A percentile compares a stretch with the other conserved stretches of the same genome.
phyloP scores from a whole-genome alignment of 2,113 vertebrate genomes.

The Gambusia affinis region DNA sequence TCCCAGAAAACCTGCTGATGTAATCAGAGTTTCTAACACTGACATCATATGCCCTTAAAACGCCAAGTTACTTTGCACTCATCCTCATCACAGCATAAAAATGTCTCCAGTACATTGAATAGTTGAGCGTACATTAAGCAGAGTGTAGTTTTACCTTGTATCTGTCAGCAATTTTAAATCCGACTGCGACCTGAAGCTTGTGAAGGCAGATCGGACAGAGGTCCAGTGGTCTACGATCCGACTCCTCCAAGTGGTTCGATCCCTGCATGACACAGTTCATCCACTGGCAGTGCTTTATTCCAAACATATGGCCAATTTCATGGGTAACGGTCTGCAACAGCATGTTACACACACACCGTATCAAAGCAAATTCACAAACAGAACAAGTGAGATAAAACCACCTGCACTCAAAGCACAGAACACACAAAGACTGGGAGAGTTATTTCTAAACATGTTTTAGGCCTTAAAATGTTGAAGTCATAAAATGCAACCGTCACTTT shows the following conservation, averaged over 20 bases:
- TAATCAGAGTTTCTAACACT: neutral
- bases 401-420: neutral
- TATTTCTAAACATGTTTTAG: too few relatives aligned
- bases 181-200: conserved; percentile 68
- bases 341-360: neutral
- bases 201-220: conserved; percentile 81
- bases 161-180: conserved; percentile 68
- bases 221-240: conserved; percentile 69
- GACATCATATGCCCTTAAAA: too few relatives aligned
- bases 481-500: too few relatives aligned
- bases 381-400: too few relatives aligned
- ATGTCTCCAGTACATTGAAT: neutral
- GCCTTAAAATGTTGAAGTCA: too few relatives aligned
- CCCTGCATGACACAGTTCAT: conserved; percentile 81
- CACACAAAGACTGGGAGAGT: too few relatives aligned
- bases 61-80: neutral
- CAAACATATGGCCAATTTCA: conserved; percentile 80
- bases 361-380: too few relatives aligned
- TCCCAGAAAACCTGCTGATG: neutral
- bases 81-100: neutral
- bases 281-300: conserved; percentile 80
- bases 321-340: conserved; percentile 73
- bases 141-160: conserved; percentile 45
- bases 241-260: conserved; percentile 82
- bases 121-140: too few relatives aligned